Base-by-base conservation (phyloP, 2,797 vertebrate genomes). In the Mus spretus region DNA sequence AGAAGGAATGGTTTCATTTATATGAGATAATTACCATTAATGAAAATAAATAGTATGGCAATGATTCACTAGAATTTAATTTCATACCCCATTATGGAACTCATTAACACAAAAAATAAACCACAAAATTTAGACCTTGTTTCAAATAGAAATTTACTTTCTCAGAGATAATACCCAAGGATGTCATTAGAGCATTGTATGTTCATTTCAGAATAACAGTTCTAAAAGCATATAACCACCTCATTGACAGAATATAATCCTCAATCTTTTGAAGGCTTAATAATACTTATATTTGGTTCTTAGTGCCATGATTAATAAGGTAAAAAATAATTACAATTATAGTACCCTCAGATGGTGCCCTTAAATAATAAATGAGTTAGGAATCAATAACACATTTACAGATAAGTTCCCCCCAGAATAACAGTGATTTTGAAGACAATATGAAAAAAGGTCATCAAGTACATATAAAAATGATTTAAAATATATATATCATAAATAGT, bases 51-150 rank as follows among this genome's bases (percentile, higher is more conserved):
- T 13, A 91, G 81, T 47, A 84, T 59, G n/a, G n/a, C 19, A 93
- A 37, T 95, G 78, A 97, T 63, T 96, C 59, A 90, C 12, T 90
- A 14, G 40, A 83, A 95, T 80, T 96, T 97, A 96, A 96, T 94
- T 96, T 97, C 63, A 88, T 75, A 90, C 87, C 37, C 67, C 96
- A 92, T 89, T 93, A 77, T 86, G 47, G 75, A 77, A 84, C n/a
- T 95, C 86, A 94, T 61, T 94, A 90, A 97, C 90, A 72, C 37
- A 93, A 95, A 96, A 96, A 86, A 53, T 50, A 92, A 92, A 83
- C 50, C 81, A 94, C 57, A 97, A 94, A 97, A 86, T 75, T 34
- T 82, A 94, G 85, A 87, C 47, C 59, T 95, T 92, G 86, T 95
- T 96, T 94, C 90, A 93, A 96, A 28, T n/a, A 92, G 65, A 95